A percentile compares a stretch with the other conserved stretches of the same genome.
phyloP scores from a whole-genome alignment of 2,888 invertebrate species.

The Antitype chi region DNA sequence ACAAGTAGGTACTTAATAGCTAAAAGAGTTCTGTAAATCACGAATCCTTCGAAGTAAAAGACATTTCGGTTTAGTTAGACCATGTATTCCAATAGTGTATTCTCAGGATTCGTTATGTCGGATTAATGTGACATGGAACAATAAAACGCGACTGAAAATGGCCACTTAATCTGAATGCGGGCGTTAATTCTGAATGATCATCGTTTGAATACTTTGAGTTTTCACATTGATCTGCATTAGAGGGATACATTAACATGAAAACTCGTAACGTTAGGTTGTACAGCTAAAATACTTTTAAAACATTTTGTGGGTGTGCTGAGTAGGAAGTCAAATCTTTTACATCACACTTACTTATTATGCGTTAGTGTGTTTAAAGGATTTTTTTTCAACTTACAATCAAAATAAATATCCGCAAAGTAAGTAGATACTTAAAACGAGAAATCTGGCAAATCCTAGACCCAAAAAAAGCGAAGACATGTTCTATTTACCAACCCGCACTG shows the following conservation, averaged over 20 bases:
- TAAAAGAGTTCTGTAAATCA: slow-evolving; percentile 21
- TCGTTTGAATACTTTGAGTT: slow-evolving; percentile 53
- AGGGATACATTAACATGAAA: background rate
- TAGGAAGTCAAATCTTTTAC: background rate
- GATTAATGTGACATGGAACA: slow-evolving; percentile 60
- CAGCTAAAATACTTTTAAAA: background rate
- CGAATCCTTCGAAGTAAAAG: slow-evolving; percentile 23
- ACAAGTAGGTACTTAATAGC: background rate
- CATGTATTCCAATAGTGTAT: slow-evolving; percentile 42
- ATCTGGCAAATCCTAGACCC: background rate
- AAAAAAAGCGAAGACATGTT: background rate
- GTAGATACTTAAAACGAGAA: background rate
- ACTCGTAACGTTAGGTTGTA: background rate
- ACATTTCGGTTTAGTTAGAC: background rate
- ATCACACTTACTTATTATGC: background rate
- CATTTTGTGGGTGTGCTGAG: background rate
- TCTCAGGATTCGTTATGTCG: slow-evolving; percentile 59
- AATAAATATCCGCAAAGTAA: background rate
- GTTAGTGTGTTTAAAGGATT: background rate
- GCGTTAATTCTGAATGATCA: slow-evolving; percentile 58
- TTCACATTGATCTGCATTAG: slow-evolving; percentile 50
- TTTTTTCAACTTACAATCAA: background rate
- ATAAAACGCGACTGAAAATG: slow-evolving; percentile 64
- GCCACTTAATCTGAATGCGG: slow-evolving; percentile 64
- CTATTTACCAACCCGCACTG: background rate